Base-by-base conservation (phyloP, 2,888 invertebrate genomes). In the Darwinula stevensoni region DNA sequence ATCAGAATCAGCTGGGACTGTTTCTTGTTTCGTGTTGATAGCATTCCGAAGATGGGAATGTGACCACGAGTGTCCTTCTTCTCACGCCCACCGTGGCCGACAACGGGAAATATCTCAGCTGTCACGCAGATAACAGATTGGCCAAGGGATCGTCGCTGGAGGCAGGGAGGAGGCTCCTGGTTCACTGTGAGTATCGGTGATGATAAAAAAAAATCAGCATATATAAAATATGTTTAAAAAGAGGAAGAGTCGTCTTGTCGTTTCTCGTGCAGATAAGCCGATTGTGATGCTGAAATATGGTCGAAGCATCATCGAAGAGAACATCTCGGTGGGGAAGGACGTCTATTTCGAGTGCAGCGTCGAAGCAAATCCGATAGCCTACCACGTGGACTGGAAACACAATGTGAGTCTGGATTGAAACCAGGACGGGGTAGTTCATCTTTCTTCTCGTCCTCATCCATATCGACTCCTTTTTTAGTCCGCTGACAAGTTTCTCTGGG, bases 301-400 rank as follows among this genome's bases (percentile, higher is more conserved):
- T 6, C 6, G n/a, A 22, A 22, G 22, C 22, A n/a, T 28, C 9
- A 28, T 9, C 14, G 5, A 6, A 6, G 14, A 13, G 5, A 14
- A 28, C 28, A 14, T 28, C 12, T n/a, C 9, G 14, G 28, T n/a
- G 14, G 28, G 28, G 6, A 13, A 28, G 6, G 28, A 28, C 28
- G 28, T 28, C 9, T 28, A 28, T 14, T 28, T 28, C 12, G 28
- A 28, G 28, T 28, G 28, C 28, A 11, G 14, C 13, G 14, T 28
- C 14, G 28, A 28, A 6, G 28, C 28, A 6, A 28, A 28, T 14
- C 28, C 28, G 9, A 6, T 13, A 6, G 9, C 28, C n/a, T n/a
- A 11, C 5, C 14, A 6, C 9, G 14, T 28, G 9, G 14, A 6
- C 6, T 28, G 28, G 28, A 6, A 14, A 6, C 28, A 28, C 28